Percentiles rank a stretch among this genome's conserved stretches.
Conservation (phyloP, 2,113 vertebrate species). For the Carollia perspicillata region DNA sequence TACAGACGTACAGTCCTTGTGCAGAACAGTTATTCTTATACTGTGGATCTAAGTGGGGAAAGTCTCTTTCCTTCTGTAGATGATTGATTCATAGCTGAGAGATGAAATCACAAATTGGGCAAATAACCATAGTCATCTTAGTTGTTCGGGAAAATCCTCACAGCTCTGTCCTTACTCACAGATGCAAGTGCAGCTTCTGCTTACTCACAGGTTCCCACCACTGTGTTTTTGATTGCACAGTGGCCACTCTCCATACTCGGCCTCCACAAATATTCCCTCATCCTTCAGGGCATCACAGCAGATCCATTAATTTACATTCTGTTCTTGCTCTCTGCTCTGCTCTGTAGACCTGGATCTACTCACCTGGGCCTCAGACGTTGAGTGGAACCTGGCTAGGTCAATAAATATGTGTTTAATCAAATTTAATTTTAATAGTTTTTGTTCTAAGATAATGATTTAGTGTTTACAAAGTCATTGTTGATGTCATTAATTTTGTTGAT, state of each 20-base stretch:
- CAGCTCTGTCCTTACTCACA: background rate
- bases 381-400: background rate
- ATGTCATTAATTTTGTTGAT: background rate
- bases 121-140: background rate
- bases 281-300: background rate
- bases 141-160: background rate
- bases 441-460: background rate
- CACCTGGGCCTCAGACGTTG: background rate
- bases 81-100: background rate
- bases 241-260: background rate
- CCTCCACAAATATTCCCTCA: background rate
- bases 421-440: slow-evolving; percentile 3
- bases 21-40: background rate
- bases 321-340: background rate
- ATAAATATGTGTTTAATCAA: background rate
- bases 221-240: rapidly evolving
- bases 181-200: background rate
- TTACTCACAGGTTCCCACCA: background rate
- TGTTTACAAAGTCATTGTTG: background rate
- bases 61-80: background rate
- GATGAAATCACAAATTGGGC: background rate
- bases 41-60: background rate
- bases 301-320: background rate
- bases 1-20: background rate
- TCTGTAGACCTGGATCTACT: background rate